Conservation (phyloP, 2,797 vertebrate species). For the Danio jaintianensis region DNA sequence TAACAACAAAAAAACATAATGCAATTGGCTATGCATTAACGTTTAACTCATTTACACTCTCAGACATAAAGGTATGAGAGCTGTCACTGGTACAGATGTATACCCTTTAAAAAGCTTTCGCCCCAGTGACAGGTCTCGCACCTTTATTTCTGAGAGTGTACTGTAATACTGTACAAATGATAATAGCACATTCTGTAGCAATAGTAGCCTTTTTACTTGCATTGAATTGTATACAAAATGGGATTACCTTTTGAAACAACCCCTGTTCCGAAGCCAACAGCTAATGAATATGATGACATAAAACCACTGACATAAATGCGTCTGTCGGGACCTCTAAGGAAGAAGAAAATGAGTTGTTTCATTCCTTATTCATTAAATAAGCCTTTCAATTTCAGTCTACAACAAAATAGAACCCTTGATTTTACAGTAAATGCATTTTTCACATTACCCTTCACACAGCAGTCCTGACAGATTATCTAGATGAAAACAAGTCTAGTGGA, state of each 20-base stretch:
- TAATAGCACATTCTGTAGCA: neutral
- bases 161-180: too few relatives aligned
- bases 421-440: conserved; percentile 38
- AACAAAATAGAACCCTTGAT: conserved; percentile 44
- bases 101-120: too few relatives aligned
- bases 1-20: too few relatives aligned
- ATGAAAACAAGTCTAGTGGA: conserved; percentile 42
- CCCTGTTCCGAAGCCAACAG: neutral
- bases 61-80: too few relatives aligned
- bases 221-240: neutral
- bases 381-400: conserved; percentile 19
- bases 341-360: conserved; percentile 1
- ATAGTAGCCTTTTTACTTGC: neutral
- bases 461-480: conserved; percentile 45
- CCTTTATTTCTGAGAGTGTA: too few relatives aligned
- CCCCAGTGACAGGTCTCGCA: too few relatives aligned
- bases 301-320: conserved; percentile 29
- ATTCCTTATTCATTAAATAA: conserved; percentile 44
- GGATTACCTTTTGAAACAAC: conserved; percentile 12
- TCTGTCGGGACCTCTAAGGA: conserved; percentile 14
- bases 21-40: neutral
- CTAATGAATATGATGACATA: conserved; percentile 3
- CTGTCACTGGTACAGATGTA: too few relatives aligned
- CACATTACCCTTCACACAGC: conserved; percentile 53
- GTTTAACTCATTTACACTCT: too few relatives aligned